phyloP scores from a whole-genome alignment of 2,797 vertebrate species.

The Rhinatrema bivittatum region DNA sequence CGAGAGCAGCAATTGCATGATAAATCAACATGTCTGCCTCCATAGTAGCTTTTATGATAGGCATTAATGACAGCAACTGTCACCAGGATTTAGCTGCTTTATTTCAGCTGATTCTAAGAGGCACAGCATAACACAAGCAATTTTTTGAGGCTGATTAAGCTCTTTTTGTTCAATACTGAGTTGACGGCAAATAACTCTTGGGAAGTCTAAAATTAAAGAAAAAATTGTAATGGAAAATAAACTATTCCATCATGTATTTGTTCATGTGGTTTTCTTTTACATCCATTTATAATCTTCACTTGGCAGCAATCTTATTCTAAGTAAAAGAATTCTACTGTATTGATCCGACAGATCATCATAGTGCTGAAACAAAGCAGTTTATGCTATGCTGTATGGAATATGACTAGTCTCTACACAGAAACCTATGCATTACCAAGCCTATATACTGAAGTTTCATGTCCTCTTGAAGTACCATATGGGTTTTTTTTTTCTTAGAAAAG shows the following conservation, averaged over 20 bases:
- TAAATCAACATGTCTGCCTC: slow-evolving; percentile 46
- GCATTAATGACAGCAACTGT: slow-evolving; percentile 42
- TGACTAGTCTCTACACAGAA: no score
- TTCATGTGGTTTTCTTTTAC: slow-evolving; percentile 2
- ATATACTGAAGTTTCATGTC: no score
- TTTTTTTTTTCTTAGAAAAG: no score
- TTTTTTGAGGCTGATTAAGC: slow-evolving; percentile 28
- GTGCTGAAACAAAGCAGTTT: slow-evolving; percentile 17
- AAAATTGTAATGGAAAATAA: background rate
- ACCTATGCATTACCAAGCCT: no score
- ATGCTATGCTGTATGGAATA: no score
- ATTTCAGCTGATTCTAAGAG: slow-evolving; percentile 39
- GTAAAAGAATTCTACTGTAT: slow-evolving; percentile 20
- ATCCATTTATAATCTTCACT: background rate
- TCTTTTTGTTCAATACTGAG: slow-evolving; percentile 12
- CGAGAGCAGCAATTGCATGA: slow-evolving; percentile 15
- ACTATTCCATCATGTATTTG: background rate
- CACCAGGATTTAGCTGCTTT: slow-evolving; percentile 44
- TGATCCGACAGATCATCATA: slow-evolving; percentile 14
- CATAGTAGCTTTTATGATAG: slow-evolving; percentile 44
- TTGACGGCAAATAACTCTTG: slow-evolving; percentile 7
- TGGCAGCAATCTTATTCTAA: slow-evolving; percentile 11
- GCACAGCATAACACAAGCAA: slow-evolving; percentile 14
- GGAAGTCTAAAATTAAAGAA: background rate
- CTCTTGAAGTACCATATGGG: no score